phyloP scores from a whole-genome alignment of 2,888 invertebrate species.

The Pemphredon lugubris region DNA sequence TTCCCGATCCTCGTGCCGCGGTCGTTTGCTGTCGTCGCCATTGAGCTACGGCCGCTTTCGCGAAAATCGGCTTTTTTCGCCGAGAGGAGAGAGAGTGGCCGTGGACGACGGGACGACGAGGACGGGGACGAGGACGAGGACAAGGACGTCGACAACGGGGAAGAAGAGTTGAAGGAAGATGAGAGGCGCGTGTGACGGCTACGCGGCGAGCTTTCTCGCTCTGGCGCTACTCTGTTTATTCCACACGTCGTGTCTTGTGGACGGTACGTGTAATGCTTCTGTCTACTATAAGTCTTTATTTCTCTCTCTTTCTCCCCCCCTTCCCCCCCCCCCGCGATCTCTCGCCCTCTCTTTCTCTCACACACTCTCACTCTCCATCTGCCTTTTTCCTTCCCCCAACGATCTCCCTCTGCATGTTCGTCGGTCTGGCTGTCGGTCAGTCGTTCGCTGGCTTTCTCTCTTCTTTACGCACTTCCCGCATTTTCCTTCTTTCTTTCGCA shows the following conservation, averaged over 20 bases:
- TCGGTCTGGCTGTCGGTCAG: constrained; percentile 33
- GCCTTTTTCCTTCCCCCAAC: constrained; percentile 30
- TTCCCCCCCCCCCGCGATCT: constrained; percentile 4
- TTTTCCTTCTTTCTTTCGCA: constrained; percentile 35
- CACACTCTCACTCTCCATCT: constrained; percentile 28
- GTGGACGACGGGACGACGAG: constrained; percentile 28
- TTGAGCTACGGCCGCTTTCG: constrained; percentile 56
- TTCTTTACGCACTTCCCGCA: constrained; percentile 26
- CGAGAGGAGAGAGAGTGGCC: constrained; percentile 44
- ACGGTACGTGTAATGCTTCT: constrained; percentile 67
- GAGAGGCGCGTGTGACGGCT: constrained; percentile 66
- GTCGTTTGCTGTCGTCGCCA: constrained; percentile 53
- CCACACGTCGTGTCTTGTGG: constrained; percentile 67
- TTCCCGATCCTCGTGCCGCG: constrained; percentile 55
- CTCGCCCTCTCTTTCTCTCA: constrained; percentile 11
- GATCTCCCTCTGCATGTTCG: constrained; percentile 10
- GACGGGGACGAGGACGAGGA: constrained; percentile 15
- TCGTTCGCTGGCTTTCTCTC: constrained; percentile 14
- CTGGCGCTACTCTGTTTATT: constrained; percentile 72
- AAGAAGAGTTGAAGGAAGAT: constrained; percentile 61
- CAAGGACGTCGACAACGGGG: constrained; percentile 17
- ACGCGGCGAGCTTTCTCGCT: constrained; percentile 70
- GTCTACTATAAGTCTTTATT: neutral
- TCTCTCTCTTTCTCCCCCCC: constrained; percentile 1
- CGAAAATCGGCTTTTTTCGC: constrained; percentile 41